phyloP scores from a whole-genome alignment of 2,797 vertebrate species.

The Helicolenus hilgendorfi region DNA sequence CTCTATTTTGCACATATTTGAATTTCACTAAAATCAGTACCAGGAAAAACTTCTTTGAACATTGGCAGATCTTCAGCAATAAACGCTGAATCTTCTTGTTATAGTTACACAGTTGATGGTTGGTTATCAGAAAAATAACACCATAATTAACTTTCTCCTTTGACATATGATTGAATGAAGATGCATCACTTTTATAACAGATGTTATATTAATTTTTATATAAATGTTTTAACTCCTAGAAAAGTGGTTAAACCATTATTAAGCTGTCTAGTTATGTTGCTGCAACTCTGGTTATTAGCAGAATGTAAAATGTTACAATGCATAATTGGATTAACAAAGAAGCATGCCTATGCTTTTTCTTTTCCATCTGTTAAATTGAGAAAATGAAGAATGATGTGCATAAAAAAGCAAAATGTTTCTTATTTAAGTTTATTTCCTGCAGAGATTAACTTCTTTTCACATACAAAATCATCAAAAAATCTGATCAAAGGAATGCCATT shows the following conservation, averaged over 20 bases:
- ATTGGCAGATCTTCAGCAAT: not conserved
- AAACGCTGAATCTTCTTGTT: not conserved
- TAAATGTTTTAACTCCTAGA: not conserved
- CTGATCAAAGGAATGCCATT: not conserved
- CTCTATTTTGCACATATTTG: not conserved
- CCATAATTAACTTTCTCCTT: not conserved
- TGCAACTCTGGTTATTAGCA: not conserved
- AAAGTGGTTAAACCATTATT: not conserved
- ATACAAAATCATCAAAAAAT: not conserved
- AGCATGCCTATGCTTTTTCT: not conserved
- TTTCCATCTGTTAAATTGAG: not conserved
- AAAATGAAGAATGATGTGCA: not conserved
- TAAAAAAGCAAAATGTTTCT: not conserved
- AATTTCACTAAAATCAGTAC: not conserved
- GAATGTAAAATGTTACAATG: not conserved
- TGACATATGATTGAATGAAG: not conserved
- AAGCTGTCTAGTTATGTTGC: not conserved
- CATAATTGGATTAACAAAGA: not conserved
- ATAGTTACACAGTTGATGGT: not conserved
- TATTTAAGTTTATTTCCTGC: not conserved
- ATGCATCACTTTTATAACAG: not conserved
- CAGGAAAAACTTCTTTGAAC: not conserved
- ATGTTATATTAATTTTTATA: not conserved
- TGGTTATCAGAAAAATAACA: not conserved
- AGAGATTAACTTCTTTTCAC: not conserved